A percentile compares a stretch with the other conserved stretches of the same genome.
These are phyloP conservation scores for Muscidifurax raptorellus DNA, from an alignment of 1,140 invertebrate species.

Conservation along the genomic window DNA sequence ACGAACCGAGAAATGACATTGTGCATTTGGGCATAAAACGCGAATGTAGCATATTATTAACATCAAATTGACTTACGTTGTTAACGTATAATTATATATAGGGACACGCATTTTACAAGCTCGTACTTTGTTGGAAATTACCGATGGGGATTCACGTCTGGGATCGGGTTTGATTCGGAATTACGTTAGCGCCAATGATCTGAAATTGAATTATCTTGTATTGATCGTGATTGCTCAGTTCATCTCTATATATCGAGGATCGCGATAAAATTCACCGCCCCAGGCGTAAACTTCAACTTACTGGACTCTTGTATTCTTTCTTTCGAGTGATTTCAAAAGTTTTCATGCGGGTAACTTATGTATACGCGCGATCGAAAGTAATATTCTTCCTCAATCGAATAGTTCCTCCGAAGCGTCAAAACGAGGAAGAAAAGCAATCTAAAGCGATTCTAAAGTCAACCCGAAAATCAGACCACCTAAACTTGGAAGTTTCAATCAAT, in stretches of 20 bases:
- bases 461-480: neutral
- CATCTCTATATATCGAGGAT: too few species aligned
- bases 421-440: too few species aligned
- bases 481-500: slow-evolving; percentile 12
- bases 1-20: slow-evolving; percentile 37
- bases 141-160: neutral
- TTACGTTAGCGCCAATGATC: neutral
- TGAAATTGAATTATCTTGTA: neutral
- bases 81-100: neutral
- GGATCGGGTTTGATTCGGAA: neutral
- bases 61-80: slow-evolving; percentile 8
- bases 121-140: neutral
- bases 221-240: too few species aligned
- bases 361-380: too few species aligned
- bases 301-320: too few species aligned
- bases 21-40: slow-evolving; percentile 16
- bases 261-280: too few species aligned
- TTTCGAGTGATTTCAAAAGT: too few species aligned
- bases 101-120: neutral
- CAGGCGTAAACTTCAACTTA: too few species aligned
- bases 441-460: neutral
- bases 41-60: slow-evolving; percentile 17
- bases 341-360: neutral
- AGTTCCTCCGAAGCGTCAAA: neutral
- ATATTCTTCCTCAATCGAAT: neutral